These are phyloP conservation scores for Calameuta pallipes DNA, from an alignment of 2,888 invertebrate species.

Conservation along the genomic window DNA sequence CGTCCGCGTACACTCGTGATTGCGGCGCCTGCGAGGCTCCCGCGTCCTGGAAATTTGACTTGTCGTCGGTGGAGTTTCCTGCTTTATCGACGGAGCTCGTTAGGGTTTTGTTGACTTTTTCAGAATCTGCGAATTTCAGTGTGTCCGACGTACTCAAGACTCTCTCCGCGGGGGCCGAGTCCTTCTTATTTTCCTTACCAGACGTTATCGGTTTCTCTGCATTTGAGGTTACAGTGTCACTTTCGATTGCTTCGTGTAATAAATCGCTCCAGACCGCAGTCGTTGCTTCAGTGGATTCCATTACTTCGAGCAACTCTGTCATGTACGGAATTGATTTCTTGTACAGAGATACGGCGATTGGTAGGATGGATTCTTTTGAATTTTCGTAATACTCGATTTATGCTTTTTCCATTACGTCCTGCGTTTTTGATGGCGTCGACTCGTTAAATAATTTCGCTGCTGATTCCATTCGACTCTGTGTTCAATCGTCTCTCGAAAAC, in stretches of 20 bases:
- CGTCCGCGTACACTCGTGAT: background rate
- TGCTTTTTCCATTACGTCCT: too few species aligned
- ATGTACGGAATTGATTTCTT: background rate
- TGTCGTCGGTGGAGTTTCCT: background rate
- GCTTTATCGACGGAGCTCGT: background rate
- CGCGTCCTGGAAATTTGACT: background rate
- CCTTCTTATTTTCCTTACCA: background rate
- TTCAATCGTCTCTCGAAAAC: too few species aligned
- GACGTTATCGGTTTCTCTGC: background rate
- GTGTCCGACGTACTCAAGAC: background rate
- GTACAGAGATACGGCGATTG: background rate
- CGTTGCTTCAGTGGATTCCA: too few species aligned
- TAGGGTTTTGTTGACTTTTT: background rate
- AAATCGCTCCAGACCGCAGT: too few species aligned
- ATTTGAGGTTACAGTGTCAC: background rate
- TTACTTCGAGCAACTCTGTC: background rate
- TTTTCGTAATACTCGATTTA: background rate
- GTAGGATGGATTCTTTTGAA: background rate
- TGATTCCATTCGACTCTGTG: background rate
- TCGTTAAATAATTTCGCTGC: background rate
- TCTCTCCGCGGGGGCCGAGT: background rate
- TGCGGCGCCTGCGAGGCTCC: background rate
- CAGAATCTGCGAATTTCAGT: background rate
- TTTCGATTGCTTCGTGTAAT: too few species aligned
- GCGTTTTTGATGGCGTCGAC: background rate